Evolutionary conservation across 1,140 invertebrate species (phyloP).

Genomic region (Drosophila nigrodunni): DNA sequence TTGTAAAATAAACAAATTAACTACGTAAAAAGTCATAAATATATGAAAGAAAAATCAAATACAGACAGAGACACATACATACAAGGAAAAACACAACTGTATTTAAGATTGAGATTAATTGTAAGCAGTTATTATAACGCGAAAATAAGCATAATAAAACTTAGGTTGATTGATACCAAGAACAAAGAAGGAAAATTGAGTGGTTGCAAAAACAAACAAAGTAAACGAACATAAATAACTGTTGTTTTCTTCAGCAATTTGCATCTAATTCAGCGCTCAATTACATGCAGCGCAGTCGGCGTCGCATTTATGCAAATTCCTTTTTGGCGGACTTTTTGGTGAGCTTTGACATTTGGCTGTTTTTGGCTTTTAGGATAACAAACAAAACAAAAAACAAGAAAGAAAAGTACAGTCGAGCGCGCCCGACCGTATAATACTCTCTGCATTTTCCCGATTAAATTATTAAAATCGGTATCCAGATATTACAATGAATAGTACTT

Average conservation of each 20-base stretch:
- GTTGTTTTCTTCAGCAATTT: constrained; percentile 80
- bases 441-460: too few species aligned
- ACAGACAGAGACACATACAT: constrained; percentile 9
- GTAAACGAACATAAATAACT: constrained; percentile 78
- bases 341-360: constrained; percentile 49
- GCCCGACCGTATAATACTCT: too few species aligned
- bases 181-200: constrained; percentile 3
- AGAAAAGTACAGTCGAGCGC: too few species aligned
- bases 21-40: constrained; percentile 46
- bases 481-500: too few species aligned
- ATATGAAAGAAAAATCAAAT: constrained; percentile 34
- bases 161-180: constrained; percentile 69
- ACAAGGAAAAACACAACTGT: constrained; percentile 38
- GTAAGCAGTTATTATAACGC: constrained; percentile 78
- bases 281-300: constrained; percentile 52
- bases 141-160: constrained; percentile 77
- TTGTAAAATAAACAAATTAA: constrained; percentile 71
- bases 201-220: constrained; percentile 60
- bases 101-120: constrained; percentile 70
- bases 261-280: constrained; percentile 78
- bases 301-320: constrained; percentile 56
- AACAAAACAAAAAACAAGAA: constrained; percentile 37
- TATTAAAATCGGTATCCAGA: too few species aligned
- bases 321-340: constrained; percentile 50
- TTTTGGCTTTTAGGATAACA: constrained; percentile 49